Conservation (phyloP, 2,113 vertebrate species). For the Falco punctatus region DNA sequence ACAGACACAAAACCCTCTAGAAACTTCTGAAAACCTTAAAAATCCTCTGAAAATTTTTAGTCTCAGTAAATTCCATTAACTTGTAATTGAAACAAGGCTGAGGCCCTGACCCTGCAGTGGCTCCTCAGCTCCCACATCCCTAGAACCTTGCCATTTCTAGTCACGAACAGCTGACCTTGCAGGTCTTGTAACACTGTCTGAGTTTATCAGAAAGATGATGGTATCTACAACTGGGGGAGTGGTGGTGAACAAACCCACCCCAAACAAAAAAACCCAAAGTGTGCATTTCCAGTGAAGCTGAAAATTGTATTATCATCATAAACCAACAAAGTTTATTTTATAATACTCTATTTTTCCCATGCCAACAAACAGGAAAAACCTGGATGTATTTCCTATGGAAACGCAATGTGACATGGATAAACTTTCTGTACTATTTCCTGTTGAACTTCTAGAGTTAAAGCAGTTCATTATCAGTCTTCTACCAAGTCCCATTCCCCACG, state of each 20-base stretch:
- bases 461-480: background rate
- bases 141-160: background rate
- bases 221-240: background rate
- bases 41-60: background rate
- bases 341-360: background rate
- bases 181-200: background rate
- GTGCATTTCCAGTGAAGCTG: background rate
- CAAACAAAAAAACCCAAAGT: background rate
- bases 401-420: background rate
- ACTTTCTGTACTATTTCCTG: background rate
- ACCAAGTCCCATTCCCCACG: background rate
- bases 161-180: background rate
- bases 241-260: too few species aligned
- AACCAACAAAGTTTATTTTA: background rate
- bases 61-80: background rate
- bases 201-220: background rate
- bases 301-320: background rate
- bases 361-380: background rate
- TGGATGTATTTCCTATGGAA: background rate
- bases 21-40: background rate
- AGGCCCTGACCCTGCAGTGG: background rate
- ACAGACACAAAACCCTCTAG: background rate
- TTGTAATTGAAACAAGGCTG: background rate
- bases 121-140: background rate
- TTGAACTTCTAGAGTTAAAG: background rate